A percentile compares a stretch with the other conserved stretches of the same genome.
Conservation (phyloP, 2,888 invertebrate genomes). For the Drosophila anomalata region DNA sequence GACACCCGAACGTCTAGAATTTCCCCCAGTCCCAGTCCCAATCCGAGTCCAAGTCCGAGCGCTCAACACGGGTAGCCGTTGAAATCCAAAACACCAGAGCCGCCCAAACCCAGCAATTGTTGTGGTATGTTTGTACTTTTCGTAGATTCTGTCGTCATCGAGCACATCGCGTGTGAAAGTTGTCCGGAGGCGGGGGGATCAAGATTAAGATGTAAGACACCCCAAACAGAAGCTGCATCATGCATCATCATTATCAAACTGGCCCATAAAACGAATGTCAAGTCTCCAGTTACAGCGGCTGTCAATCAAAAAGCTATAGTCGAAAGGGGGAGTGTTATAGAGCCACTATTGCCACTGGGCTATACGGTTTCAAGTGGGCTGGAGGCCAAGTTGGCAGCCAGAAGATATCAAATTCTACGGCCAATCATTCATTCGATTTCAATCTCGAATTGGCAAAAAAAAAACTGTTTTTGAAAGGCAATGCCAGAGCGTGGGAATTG, state of each 20-base stretch:
- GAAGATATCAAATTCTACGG: slow-evolving; percentile 41
- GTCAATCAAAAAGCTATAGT: slow-evolving; percentile 59
- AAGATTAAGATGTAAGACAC: slow-evolving; percentile 35
- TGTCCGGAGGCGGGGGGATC: slow-evolving; percentile 29
- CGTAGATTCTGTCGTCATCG: slow-evolving; percentile 36
- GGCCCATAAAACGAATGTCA: slow-evolving; percentile 61
- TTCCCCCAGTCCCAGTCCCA: slow-evolving; percentile 41
- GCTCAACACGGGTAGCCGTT: slow-evolving; percentile 75
- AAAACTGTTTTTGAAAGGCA: slow-evolving; percentile 5
- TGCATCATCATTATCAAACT: slow-evolving; percentile 56
- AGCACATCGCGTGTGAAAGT: slow-evolving; percentile 65
- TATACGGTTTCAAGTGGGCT: slow-evolving; percentile 39
- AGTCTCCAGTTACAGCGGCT: slow-evolving; percentile 65
- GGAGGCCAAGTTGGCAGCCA: slow-evolving; percentile 23
- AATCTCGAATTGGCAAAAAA: slow-evolving; percentile 11
- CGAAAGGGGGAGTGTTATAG: slow-evolving; percentile 2
- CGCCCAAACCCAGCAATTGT: slow-evolving; percentile 29
- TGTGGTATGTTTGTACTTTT: slow-evolving; percentile 43
- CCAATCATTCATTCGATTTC: slow-evolving; percentile 37
- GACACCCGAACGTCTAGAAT: slow-evolving; percentile 78
- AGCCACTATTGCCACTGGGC: neutral
- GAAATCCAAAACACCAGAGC: slow-evolving; percentile 71
- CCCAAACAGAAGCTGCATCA: slow-evolving; percentile 19
- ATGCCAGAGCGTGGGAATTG: slow-evolving; percentile 29
- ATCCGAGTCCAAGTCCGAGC: slow-evolving; percentile 21